Conservation (phyloP, 2,113 vertebrate genomes). For the Tragelaphus strepsiceros region DNA sequence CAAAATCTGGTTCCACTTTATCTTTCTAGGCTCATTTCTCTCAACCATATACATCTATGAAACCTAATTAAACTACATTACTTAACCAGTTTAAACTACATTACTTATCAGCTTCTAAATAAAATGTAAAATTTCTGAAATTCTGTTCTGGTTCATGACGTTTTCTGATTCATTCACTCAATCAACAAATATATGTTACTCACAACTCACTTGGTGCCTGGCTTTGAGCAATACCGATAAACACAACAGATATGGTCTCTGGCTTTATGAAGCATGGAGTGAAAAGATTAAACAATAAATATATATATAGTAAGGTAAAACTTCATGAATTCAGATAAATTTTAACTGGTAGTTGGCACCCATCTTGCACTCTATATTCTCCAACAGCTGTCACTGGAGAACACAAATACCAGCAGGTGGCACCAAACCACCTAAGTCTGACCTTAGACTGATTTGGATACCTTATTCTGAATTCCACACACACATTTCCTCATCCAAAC, state of each 20-base stretch:
- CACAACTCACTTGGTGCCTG: neutral
- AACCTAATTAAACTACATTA: neutral
- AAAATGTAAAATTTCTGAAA: conserved; percentile 1
- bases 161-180: neutral
- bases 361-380: neutral
- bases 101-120: neutral
- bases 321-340: neutral
- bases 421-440: conserved; percentile 50
- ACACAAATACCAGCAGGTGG: conserved; percentile 58
- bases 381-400: neutral
- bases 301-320: neutral
- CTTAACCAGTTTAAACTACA: neutral
- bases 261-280: neutral
- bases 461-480: neutral
- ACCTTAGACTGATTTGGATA: neutral
- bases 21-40: neutral
- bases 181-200: neutral
- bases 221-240: neutral
- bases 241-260: neutral
- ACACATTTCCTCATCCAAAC: neutral
- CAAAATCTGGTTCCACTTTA: neutral
- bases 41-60: neutral
- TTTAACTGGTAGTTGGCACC: neutral
- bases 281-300: neutral
- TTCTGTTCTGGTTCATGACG: neutral